phyloP scores from a whole-genome alignment of 2,113 vertebrate species.

The Prunella fulvescens region DNA sequence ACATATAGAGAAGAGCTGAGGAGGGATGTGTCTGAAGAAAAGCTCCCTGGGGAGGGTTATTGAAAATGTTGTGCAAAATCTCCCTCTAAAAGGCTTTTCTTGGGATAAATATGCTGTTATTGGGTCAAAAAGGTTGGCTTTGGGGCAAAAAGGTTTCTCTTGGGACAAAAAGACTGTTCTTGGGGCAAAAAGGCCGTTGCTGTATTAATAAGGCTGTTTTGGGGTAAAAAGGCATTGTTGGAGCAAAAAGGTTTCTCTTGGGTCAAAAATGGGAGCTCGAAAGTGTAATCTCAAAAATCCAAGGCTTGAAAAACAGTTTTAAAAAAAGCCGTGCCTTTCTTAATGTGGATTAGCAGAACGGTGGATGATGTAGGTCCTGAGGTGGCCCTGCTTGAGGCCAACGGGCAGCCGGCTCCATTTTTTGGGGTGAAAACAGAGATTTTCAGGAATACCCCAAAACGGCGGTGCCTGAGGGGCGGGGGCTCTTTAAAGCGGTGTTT shows the following conservation, averaged over 20 bases:
- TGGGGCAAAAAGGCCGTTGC: background rate
- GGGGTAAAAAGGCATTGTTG: too few species aligned
- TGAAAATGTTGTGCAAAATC: background rate
- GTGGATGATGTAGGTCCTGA: fast-evolving
- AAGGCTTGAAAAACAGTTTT: background rate
- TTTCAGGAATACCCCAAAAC: fast-evolving
- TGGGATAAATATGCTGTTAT: background rate
- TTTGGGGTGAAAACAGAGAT: fast-evolving
- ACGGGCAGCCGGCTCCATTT: fast-evolving
- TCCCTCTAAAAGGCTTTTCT: background rate
- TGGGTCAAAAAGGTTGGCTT: background rate
- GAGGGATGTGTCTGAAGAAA: background rate
- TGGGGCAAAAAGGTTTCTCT: background rate
- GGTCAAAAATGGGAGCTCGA: background rate
- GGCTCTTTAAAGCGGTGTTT: fast-evolving
- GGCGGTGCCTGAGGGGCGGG: background rate
- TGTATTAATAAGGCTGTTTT: background rate
- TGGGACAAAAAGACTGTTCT: fast-evolving
- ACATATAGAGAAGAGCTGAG: fast-evolving
- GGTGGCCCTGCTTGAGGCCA: fast-evolving
- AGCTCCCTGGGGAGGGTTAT: fast-evolving
- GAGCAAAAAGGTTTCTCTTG: background rate
- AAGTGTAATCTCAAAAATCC: fast-evolving
- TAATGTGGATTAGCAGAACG: fast-evolving
- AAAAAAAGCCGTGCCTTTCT: fast-evolving